Evolutionary conservation across 2,113 vertebrate species (phyloP).

Genomic region (Galbula dea): DNA sequence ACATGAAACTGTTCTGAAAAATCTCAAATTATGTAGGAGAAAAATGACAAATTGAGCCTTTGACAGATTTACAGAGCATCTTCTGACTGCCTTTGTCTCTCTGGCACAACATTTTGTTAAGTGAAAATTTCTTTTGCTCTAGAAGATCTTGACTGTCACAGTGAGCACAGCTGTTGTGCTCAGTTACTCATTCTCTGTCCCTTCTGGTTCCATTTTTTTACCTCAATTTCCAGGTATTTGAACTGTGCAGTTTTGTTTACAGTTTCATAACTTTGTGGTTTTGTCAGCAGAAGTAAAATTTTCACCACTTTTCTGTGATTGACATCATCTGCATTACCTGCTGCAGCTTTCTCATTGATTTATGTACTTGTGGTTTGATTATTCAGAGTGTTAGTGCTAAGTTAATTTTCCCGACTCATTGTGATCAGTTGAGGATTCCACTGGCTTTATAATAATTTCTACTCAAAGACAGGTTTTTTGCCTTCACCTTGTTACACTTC

Average conservation of each 20-base stretch:
- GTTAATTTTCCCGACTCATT: background rate
- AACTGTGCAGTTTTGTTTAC: background rate
- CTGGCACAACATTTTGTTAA: background rate
- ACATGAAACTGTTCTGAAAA: constrained; percentile 13
- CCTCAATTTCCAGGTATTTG: background rate
- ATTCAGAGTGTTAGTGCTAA: background rate
- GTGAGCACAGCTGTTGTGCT: background rate
- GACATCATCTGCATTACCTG: background rate
- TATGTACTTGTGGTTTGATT: background rate
- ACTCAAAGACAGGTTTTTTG: background rate
- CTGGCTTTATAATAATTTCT: background rate
- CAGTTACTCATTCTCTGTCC: background rate
- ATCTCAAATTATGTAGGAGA: background rate
- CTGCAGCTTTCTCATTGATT: background rate
- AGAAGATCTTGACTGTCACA: background rate
- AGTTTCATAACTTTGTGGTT: background rate
- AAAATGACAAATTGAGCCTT: background rate
- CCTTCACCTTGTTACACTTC: background rate
- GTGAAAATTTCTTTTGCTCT: background rate
- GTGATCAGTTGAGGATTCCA: background rate
- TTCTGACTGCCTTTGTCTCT: background rate
- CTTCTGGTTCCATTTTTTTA: background rate
- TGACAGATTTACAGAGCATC: background rate
- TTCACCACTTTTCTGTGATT: background rate
- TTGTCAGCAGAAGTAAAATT: background rate